Evolutionary conservation across 2,888 invertebrate genomes (phyloP).

Genomic region (Macrosoma leucophasiata): DNA sequence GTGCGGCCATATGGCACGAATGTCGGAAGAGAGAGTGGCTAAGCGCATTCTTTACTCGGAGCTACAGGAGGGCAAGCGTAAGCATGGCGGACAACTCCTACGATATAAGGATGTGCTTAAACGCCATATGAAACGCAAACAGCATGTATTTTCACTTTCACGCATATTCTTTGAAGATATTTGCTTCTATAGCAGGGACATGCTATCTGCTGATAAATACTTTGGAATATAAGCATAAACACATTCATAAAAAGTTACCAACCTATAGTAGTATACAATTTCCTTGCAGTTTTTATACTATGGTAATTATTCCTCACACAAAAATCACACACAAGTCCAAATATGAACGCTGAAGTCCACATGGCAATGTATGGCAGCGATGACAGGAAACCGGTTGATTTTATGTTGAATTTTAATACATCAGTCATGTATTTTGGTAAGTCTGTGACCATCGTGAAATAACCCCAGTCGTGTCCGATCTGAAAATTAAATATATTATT

Average conservation of each 20-base stretch:
- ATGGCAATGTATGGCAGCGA: conserved; percentile 80
- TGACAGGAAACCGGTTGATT: conserved; percentile 78
- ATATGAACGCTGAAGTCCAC: conserved; percentile 79
- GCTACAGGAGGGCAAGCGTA: too few relatives aligned
- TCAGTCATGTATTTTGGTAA: conserved; percentile 82
- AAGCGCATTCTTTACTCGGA: too few relatives aligned
- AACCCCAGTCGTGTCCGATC: conserved; percentile 82
- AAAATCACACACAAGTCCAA: conserved; percentile 82
- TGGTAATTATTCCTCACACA: conserved; percentile 77
- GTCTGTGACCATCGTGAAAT: conserved; percentile 83
- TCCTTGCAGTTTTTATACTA: conserved; percentile 75
- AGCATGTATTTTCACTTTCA: too few relatives aligned
- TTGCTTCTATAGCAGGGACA: too few relatives aligned
- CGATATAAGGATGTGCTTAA: too few relatives aligned
- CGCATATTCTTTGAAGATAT: too few relatives aligned
- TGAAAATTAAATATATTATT: conserved; percentile 27
- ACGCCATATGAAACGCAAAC: too few relatives aligned
- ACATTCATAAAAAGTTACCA: conserved; percentile 28
- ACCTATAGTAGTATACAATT: conserved; percentile 82
- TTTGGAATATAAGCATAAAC: not conserved
- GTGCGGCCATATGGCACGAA: not conserved
- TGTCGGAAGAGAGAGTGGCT: too few relatives aligned
- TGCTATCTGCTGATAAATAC: not conserved
- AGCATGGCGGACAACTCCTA: too few relatives aligned
- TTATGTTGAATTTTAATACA: conserved; percentile 79